Evolutionary conservation across 1,140 invertebrate genomes (phyloP).

Genomic region (Ostrea edulis): DNA sequence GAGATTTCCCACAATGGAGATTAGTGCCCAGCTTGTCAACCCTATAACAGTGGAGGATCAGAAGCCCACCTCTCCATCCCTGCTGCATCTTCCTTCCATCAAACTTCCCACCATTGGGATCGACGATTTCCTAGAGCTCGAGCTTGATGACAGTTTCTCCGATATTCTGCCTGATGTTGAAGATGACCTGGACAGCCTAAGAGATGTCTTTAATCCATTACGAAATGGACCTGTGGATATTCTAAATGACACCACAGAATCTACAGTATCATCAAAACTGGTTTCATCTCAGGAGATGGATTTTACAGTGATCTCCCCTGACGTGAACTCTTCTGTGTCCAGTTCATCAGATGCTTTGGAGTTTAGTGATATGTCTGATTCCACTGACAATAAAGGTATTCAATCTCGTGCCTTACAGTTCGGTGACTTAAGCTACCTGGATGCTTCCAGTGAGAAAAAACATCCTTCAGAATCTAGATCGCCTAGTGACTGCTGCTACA

Average conservation of each 20-base stretch:
- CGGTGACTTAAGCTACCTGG: neutral
- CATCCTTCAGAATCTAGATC: neutral
- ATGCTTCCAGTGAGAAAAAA: neutral
- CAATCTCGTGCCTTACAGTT: neutral
- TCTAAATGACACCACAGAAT: neutral
- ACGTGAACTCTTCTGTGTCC: neutral
- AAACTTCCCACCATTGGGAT: neutral
- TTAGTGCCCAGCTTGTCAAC: neutral
- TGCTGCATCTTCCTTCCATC: neutral
- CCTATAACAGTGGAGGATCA: neutral
- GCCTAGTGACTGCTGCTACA: neutral
- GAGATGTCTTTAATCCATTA: neutral
- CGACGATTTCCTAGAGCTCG: neutral
- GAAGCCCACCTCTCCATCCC: neutral
- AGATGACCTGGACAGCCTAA: slow-evolving; percentile 16
- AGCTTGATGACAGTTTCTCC: neutral
- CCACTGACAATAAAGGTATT: neutral
- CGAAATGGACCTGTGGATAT: neutral
- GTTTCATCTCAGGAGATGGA: no score
- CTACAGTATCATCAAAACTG: neutral
- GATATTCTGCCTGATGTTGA: neutral
- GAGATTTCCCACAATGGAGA: neutral
- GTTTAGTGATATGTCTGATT: neutral
- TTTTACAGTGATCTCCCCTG: neutral
- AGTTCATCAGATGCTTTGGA: neutral